Conservation (phyloP, 2,888 invertebrate species). For the Operophtera brumata region DNA sequence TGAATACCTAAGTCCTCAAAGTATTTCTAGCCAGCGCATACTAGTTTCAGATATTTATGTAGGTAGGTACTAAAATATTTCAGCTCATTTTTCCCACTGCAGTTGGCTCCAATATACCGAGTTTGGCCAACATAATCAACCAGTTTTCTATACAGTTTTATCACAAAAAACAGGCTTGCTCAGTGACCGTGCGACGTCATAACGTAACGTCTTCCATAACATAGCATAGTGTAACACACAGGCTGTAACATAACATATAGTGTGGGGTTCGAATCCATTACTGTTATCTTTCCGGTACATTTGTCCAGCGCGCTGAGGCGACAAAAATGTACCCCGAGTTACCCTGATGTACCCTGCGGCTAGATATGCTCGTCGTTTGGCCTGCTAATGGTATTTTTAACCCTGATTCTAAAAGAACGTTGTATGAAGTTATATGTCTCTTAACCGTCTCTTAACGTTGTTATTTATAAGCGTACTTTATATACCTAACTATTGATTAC, state of each 20-base stretch:
- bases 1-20: background rate
- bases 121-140: background rate
- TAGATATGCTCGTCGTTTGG: background rate
- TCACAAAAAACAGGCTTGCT: constrained; percentile 33
- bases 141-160: constrained; percentile 22
- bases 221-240: constrained; percentile 21
- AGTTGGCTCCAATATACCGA: too few relatives aligned
- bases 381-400: constrained; percentile 17
- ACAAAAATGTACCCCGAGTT: constrained; percentile 44
- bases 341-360: constrained; percentile 23
- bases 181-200: constrained; percentile 31
- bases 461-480: too few relatives aligned
- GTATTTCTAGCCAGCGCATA: too few relatives aligned
- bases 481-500: too few relatives aligned
- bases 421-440: too few relatives aligned
- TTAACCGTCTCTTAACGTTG: too few relatives aligned
- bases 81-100: too few relatives aligned
- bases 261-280: constrained; percentile 35
- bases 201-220: constrained; percentile 30
- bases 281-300: constrained; percentile 61
- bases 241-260: constrained; percentile 38
- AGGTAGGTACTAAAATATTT: too few relatives aligned
- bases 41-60: too few relatives aligned
- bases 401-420: background rate
- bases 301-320: constrained; percentile 53